These are phyloP conservation scores for Salpingus planirostris DNA, from an alignment of 2,888 invertebrate genomes.

Conservation along the genomic window DNA sequence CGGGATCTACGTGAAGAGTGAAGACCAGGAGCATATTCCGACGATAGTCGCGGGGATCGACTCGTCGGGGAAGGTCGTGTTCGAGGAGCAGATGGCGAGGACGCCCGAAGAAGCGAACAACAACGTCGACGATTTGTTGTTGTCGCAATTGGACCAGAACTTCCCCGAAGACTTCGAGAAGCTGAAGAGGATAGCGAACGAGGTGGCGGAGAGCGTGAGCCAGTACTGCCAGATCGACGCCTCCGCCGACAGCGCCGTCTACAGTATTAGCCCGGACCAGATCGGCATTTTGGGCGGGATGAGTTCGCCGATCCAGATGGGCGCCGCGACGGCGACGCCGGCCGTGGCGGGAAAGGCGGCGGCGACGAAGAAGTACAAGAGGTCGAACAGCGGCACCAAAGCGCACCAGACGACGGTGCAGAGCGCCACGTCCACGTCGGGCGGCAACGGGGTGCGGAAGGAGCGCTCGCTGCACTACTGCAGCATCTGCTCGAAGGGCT, in stretches of 20 bases:
- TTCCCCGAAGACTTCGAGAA: conserved; percentile 79
- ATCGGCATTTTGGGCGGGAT: conserved; percentile 37
- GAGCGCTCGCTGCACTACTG: conserved; percentile 86
- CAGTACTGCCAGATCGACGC: conserved; percentile 54
- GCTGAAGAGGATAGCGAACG: conserved; percentile 72
- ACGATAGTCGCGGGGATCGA: conserved; percentile 39
- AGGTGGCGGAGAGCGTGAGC: conserved; percentile 69
- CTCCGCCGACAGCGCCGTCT: conserved; percentile 46
- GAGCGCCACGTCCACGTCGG: conserved; percentile 47
- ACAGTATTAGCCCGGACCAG: conserved; percentile 40
- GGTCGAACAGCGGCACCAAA: conserved; percentile 42
- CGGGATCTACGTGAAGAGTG: conserved; percentile 35
- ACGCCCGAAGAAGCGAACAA: conserved; percentile 39
- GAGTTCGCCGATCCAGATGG: conserved; percentile 38
- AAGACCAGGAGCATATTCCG: conserved; percentile 34
- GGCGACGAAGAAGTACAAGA: conserved; percentile 61
- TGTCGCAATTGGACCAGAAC: conserved; percentile 59
- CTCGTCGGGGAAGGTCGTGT: conserved; percentile 36
- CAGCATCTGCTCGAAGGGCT: conserved; percentile 87
- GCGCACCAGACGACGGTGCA: conserved; percentile 33
- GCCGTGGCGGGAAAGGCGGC: conserved; percentile 54
- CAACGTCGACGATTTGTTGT: conserved; percentile 59
- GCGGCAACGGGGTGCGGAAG: conserved; percentile 67
- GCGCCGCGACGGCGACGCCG: conserved; percentile 53
- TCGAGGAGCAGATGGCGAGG: conserved; percentile 26